phyloP scores from a whole-genome alignment of 2,888 invertebrate species.

The Anaspis maculata region DNA sequence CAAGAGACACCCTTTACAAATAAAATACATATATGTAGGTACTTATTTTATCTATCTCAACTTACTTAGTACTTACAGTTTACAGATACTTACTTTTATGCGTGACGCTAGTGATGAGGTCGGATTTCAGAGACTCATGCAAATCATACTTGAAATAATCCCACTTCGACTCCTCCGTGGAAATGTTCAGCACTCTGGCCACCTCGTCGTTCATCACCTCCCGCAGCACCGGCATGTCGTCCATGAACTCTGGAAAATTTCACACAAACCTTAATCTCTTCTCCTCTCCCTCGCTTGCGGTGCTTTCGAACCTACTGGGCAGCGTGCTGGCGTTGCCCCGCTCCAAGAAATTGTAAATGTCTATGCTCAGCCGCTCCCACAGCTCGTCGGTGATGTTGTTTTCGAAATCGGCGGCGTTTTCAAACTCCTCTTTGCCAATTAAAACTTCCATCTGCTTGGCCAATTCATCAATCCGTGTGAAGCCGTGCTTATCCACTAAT shows the following conservation, averaged over 20 bases:
- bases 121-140: conserved; percentile 50
- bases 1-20: background rate
- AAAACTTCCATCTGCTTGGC: conserved; percentile 26
- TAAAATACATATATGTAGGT: background rate
- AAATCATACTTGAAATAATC: conserved; percentile 52
- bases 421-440: conserved; percentile 45
- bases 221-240: conserved; percentile 1
- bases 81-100: conserved; percentile 55
- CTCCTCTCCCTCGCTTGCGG: background rate
- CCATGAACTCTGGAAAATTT: conserved; percentile 4
- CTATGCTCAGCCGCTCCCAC: conserved; percentile 4
- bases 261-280: background rate
- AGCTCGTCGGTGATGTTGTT: conserved; percentile 5
- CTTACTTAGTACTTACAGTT: no score
- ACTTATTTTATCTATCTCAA: background rate
- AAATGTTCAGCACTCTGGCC: conserved; percentile 55
- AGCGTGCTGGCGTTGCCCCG: conserved; percentile 6
- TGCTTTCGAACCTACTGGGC: conserved; percentile 7
- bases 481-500: conserved; percentile 28
- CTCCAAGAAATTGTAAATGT: conserved; percentile 8
- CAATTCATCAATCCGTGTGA: conserved; percentile 26
- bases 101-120: conserved; percentile 66
- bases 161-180: conserved; percentile 57
- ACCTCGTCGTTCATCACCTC: conserved; percentile 66
- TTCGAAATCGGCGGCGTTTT: conserved; percentile 55